Base-by-base conservation (phyloP, 2,888 invertebrate genomes). In the Xylota sylvarum region DNA sequence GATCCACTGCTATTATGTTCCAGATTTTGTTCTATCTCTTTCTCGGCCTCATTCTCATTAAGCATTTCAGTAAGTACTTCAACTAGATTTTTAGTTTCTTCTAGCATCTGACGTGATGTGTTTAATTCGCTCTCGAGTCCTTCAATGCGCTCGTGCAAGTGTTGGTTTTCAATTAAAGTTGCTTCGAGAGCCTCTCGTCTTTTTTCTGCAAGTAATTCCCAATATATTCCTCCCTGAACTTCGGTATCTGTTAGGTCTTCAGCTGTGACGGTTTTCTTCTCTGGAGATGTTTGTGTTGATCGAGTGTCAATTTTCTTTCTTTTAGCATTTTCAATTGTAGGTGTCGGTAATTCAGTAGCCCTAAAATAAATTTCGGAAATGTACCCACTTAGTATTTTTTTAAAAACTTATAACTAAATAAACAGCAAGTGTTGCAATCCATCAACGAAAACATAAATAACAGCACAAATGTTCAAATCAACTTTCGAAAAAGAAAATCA, bases 51-150 rank as follows among this genome's bases (percentile, higher is more conserved):
- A 82, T 94, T 94, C 89, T 94, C 95, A 85, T 93, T 94, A 5
- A 95, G 93, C 91, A 96, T 94, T 90, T 96, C 96, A 93, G 96
- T 95, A 10, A 97, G 93, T 27, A 96, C 95, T 93, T 96, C 96
- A 32, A 97, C 95, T 87, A 97, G 93, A 90, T 94, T 93, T 89
- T 95, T 95, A 0, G 96, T 95, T 91, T 97, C 97, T 48, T 96
- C 95, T 37, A 97, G 91, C 95, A 97, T 95, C 90, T 96, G 95
- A 77, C 94, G 95, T 82, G 95, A 93, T 76, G 92, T 92, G 89
- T 95, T 95, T 90, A 97, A 95, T 90, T 96, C 95, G 37, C 92
- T 91, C 88, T 93, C 92, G 12, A 93, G 85, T 0, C 90, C 91
- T 6, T 92, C 92, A 67, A 94, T 92, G 81, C 93, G 91, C 43